Conservation (phyloP, 2,888 invertebrate genomes). For the Therioaphis trifolii region DNA sequence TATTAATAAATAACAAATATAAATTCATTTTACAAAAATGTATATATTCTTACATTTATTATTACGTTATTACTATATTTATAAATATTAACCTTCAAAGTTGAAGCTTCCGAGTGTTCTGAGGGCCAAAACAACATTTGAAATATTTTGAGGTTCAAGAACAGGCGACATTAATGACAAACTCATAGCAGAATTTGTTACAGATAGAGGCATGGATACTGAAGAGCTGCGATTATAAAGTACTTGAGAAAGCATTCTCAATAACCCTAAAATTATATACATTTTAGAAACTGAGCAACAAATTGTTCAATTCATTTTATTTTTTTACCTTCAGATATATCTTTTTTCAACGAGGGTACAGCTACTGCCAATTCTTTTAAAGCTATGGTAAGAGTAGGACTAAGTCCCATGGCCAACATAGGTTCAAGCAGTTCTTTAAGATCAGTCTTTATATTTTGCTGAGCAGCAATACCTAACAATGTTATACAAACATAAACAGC, state of each 20-base stretch:
- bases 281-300: not conserved
- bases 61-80: not conserved
- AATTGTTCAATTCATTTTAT: not conserved
- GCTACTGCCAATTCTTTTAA: slow-evolving; percentile 89
- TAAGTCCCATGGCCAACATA: slow-evolving; percentile 92
- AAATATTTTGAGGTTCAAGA: slow-evolving; percentile 78
- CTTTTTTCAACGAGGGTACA: slow-evolving; percentile 86
- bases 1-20: not conserved
- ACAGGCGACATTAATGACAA: slow-evolving; percentile 66
- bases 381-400: slow-evolving; percentile 89
- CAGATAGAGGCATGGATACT: slow-evolving; percentile 64
- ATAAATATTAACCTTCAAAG: slow-evolving; percentile 77
- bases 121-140: slow-evolving; percentile 89
- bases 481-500: slow-evolving; percentile 94
- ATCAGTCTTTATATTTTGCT: slow-evolving; percentile 80
- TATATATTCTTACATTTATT: not conserved
- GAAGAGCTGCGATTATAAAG: slow-evolving; percentile 85
- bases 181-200: slow-evolving; percentile 56
- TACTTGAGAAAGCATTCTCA: slow-evolving; percentile 90
- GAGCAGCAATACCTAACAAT: slow-evolving; percentile 87
- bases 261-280: slow-evolving; percentile 72
- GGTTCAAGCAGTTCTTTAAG: slow-evolving; percentile 87
- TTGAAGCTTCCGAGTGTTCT: slow-evolving; percentile 89
- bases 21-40: no score
- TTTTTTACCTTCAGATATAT: slow-evolving; percentile 82